These are phyloP conservation scores for Dysdera silvatica DNA, from an alignment of 1,140 invertebrate species.

Conservation along the genomic window DNA sequence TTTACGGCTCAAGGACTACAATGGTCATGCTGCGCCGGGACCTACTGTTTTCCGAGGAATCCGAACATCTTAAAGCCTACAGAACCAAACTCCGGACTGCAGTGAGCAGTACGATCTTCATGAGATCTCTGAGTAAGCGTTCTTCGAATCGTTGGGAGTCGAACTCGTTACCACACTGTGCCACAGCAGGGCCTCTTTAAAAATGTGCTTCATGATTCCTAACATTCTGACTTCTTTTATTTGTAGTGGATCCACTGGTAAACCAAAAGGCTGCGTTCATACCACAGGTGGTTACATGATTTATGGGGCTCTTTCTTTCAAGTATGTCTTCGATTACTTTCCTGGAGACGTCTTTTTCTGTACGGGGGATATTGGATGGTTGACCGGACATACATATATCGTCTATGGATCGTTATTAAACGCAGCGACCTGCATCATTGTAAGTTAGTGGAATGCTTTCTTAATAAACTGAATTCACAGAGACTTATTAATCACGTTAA, in stretches of 20 bases:
- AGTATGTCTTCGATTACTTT: conserved; percentile 91
- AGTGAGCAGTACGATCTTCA: no score
- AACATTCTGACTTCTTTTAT: neutral
- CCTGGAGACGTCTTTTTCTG: conserved; percentile 90
- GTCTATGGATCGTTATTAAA: conserved; percentile 91
- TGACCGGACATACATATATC: conserved; percentile 95
- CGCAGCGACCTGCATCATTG: conserved; percentile 63
- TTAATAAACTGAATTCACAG: no score
- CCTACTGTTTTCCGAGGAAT: no score
- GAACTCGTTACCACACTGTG: no score
- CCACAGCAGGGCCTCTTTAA: no score
- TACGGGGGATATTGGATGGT: conserved; percentile 97
- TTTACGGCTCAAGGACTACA: no score
- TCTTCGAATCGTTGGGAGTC: no score
- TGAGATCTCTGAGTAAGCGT: no score
- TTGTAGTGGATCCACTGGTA: conserved; percentile 80
- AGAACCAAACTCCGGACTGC: no score
- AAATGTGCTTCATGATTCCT: neutral
- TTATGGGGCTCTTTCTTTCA: conserved; percentile 81
- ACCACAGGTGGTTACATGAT: conserved; percentile 88
- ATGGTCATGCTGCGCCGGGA: no score
- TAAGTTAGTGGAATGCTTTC: conserved; percentile 12
- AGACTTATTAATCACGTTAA: no score
- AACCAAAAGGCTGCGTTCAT: conserved; percentile 93
- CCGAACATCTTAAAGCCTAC: no score